Evolutionary conservation across 2,888 invertebrate genomes (phyloP), one percentile per base, ranked within the genome.

Genomic region (Maniola hyperantus): DNA sequence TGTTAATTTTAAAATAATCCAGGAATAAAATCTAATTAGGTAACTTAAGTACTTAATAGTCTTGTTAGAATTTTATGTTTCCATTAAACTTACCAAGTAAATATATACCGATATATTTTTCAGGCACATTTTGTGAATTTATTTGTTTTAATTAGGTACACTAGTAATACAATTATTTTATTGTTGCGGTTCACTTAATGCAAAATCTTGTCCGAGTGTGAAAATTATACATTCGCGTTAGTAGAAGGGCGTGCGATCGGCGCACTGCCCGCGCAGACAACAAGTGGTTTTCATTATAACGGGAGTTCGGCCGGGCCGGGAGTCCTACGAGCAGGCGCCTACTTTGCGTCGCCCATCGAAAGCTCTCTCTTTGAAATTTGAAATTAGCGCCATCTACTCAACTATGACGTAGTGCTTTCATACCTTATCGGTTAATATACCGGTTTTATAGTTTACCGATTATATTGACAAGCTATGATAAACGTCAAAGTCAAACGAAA

Each of bases 181-280:
- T 70, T 73, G 76, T 76, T 75, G 76, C 83, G 84, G 11, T 86
- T 88, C 83, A 67, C 85, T 42, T 13, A 78, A 85, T 85, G 87
- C 88, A 83, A 88, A 83, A 81, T 84, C 83, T 81, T 74, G 79
- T 81, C 78, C 84, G 82, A 86, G 79, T 85, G 81, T 87, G 82
- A 86, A 83, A 83, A 87, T 85, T 81, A 84, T 82, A 90, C 91
- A 91, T 91, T 91, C 89, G 89, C 91, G 85, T 82, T 78, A 84
- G 72, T 82, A 79, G 81, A 85, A 88, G 90, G 90, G 91, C 91
- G 88, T 88, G 91, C 90, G 87, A 85, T 89, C 89, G 87, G 90
- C 89, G 91, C 91, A 91, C 91, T 89, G 91, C 91, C 89, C 87
- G 74, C 70, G 68, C 88, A 89, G 86, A 90, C 87, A 89, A 89